These are phyloP conservation scores for Agrochola lota DNA, from an alignment of 2,888 invertebrate species.

Conservation along the genomic window DNA sequence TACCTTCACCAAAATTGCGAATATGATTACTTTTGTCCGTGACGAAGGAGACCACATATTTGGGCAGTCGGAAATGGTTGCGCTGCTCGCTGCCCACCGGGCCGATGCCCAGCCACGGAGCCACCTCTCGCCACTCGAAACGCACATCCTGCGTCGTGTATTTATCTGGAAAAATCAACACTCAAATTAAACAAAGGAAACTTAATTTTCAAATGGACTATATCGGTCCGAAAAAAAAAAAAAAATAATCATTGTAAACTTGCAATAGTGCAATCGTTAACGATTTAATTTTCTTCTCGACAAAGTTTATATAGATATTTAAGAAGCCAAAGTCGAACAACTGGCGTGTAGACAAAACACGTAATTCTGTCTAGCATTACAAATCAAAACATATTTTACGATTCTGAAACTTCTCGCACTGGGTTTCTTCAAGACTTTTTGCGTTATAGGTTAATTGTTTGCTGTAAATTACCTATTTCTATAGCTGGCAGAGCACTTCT, in stretches of 20 bases:
- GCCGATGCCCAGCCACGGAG: constrained; percentile 87
- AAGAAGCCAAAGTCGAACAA: constrained; percentile 58
- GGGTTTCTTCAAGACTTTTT: constrained; percentile 38
- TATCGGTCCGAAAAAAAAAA: no score
- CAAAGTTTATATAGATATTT: constrained; percentile 50
- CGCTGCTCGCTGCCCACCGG: constrained; percentile 87
- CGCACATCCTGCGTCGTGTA: constrained; percentile 91
- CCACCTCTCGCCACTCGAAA: constrained; percentile 91
- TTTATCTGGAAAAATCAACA: constrained; percentile 80
- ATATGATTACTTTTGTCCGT: constrained; percentile 91
- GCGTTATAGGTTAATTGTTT: constrained; percentile 41
- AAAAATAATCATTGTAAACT: constrained; percentile 35
- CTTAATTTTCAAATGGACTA: no score
- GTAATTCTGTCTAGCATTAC: constrained; percentile 55
- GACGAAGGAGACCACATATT: constrained; percentile 92
- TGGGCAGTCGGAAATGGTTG: constrained; percentile 91
- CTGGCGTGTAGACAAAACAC: constrained; percentile 71
- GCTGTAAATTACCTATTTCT: constrained; percentile 31
- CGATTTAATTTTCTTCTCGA: constrained; percentile 28
- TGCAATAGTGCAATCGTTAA: constrained; percentile 44
- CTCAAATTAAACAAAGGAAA: constrained; percentile 18
- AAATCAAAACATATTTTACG: constrained; percentile 58
- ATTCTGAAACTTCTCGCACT: constrained; percentile 45
- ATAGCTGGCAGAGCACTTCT: not conserved
- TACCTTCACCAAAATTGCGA: constrained; percentile 92